Base-by-base conservation (phyloP, 92 coral and sea anemone species). In the Phymanthus crucifer region DNA sequence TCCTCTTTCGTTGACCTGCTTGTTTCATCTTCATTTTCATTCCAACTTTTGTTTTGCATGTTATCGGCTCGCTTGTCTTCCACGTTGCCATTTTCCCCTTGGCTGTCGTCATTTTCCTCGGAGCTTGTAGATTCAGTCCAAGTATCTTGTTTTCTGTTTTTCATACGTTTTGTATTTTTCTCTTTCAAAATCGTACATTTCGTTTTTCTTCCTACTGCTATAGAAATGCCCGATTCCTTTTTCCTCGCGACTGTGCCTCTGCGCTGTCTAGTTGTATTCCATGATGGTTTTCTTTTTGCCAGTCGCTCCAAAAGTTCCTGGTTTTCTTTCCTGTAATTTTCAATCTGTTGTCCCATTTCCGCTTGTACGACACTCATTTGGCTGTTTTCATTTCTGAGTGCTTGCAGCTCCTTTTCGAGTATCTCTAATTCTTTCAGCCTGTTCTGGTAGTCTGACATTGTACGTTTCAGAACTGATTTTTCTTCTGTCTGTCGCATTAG, bases 401-500 rank as follows among this genome's bases (percentile, higher is more conserved):
- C 33, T 36, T 74, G 82, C 23, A 92, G 29, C 52, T 79, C 84
- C 45, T 70, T 57, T 76, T 90, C 84, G 66, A 87, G 23, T 1
- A 61, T 76, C 46, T 74, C 58, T 56, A 84, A 61, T 45, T 84
- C 79, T 18, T 81, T 73, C 17, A 89, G 77, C 72, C 82, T 76
- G 68, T 58, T 85, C 50, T 85, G 81, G 33, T 87, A 83, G 7
- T 71, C 82, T 45, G 70, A 64, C 36, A 92, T 89, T 6, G 90
- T 85, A 3, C 83, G 76, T 71, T 70, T 86, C 27, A 92, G 64
- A 31, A 71, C 83, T n/a, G 75, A 82, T 74, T 90, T 92, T 71
- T 79, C 87, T 31, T 87, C 89, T 1, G 92, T 84, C 71, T 92
- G 91, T 21, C 89, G 93, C 50, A 88, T 50, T 70, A 92, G 33